Base-by-base conservation (phyloP, 2,888 invertebrate genomes). In the Rosalia funebris region DNA sequence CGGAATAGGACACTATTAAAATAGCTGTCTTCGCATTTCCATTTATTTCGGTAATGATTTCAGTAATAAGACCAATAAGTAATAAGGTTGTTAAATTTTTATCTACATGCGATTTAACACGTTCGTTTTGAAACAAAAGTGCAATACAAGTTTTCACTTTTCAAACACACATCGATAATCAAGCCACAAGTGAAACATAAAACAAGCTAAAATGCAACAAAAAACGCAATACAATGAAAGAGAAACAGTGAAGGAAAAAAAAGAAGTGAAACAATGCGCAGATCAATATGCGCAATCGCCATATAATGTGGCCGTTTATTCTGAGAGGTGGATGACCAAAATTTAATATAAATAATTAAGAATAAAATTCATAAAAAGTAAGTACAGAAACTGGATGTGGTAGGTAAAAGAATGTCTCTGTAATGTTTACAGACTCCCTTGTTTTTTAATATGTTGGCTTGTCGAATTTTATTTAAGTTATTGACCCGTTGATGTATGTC, bases 391-490 rank as follows among this genome's bases (percentile, higher is more conserved):
- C 7, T 25, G 7, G 7, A 25, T 25, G 25, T 7, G 7, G 7
- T 25, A 25, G 4, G 4, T 25, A 25, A 3, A 25, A 5, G 7
- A 7, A 3, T 5, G 25, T 5, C 25, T 25, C 25, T 5, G 7
- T 5, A 25, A 25, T 25, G 7, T 5, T 25, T 7, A 5, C 25
- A 25, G 7, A 25, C 25, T 25, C 25, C 25, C 7, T 25, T 25
- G 25, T 5, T 25, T 25, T 25, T 25, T 7, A n/a, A 7, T 44
- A n/a, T 12, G 12, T 44, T 20, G 7, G 37, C 17, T 48, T 48
- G 36, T 44, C 19, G 25, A 48, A 37, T 19, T 48, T 48, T 36
- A 10, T 25, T 3, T n/a, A 16, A 37, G 48, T 48, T 48, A 48
- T 48, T 48, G 48, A 48, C 48, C 46, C 15, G 48, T 7, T 20